phyloP scores from a whole-genome alignment of 2,113 vertebrate species.

The Dasyurus viverrinus region DNA sequence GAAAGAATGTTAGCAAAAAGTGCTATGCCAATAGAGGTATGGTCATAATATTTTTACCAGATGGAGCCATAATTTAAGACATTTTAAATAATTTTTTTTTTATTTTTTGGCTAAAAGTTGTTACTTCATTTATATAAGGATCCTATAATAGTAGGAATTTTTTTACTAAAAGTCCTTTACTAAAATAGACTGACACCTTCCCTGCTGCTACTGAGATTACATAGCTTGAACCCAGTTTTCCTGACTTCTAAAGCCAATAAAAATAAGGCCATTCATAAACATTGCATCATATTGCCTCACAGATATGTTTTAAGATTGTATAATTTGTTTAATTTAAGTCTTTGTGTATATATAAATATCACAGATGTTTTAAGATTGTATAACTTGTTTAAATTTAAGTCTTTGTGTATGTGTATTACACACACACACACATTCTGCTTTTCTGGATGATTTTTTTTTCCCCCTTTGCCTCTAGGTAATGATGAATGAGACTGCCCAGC shows the following conservation, averaged over 20 bases:
- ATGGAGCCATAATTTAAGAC: neutral
- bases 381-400: neutral
- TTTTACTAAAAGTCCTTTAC: too few species aligned
- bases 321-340: neutral
- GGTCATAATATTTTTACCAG: neutral
- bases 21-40: conserved; percentile 98
- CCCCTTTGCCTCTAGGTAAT: conserved; percentile 89
- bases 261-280: neutral
- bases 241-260: neutral
- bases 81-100: neutral
- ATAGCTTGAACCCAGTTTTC: neutral
- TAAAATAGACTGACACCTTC: neutral
- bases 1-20: conserved; percentile 99
- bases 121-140: neutral
- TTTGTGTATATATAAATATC: neutral
- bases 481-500: conserved; percentile 99
- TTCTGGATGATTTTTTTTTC: conserved; percentile 36
- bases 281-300: neutral
- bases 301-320: neutral
- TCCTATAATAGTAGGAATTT: neutral
- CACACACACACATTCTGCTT: neutral
- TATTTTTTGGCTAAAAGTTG: neutral
- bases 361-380: neutral
- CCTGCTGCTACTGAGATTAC: neutral
- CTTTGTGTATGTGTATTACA: neutral